Conservation (phyloP, 2,113 vertebrate genomes). For the Urocynchramus pylzowi region DNA sequence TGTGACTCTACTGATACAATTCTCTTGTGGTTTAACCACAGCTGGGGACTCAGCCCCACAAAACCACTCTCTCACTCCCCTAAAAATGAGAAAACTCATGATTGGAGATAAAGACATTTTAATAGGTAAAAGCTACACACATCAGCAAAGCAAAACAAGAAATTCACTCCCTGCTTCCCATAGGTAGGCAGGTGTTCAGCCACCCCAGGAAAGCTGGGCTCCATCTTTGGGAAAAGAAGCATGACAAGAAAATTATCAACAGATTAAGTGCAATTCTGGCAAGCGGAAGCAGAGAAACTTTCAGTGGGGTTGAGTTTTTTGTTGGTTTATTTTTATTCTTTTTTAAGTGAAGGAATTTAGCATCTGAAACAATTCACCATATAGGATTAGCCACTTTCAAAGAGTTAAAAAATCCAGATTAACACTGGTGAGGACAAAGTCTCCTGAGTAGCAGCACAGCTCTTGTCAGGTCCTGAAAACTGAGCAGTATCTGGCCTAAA, state of each 20-base stretch:
- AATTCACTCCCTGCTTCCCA: not conserved
- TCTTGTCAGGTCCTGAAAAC: not conserved
- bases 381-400: not conserved
- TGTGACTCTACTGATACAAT: not conserved
- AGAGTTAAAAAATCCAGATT: not conserved
- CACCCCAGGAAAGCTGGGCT: not conserved
- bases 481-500: not conserved
- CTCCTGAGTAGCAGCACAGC: not conserved
- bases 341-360: not conserved
- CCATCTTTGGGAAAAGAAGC: not conserved
- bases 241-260: not conserved
- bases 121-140: not conserved
- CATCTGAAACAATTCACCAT: not conserved
- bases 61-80: fast-evolving
- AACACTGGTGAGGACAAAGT: not conserved
- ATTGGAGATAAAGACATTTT: not conserved
- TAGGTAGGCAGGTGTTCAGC: not conserved
- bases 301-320: not conserved
- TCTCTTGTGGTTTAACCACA: not conserved
- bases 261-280: not conserved
- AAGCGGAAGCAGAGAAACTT: not conserved
- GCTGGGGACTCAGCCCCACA: not conserved
- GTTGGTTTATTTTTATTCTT: too few relatives aligned
- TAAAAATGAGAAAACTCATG: not conserved
- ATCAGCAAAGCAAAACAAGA: not conserved